A percentile compares a stretch with the other conserved stretches of the same genome.
Evolutionary conservation across 2,888 invertebrate species (phyloP).

Genomic region (Tetanocera ferruginea): DNA sequence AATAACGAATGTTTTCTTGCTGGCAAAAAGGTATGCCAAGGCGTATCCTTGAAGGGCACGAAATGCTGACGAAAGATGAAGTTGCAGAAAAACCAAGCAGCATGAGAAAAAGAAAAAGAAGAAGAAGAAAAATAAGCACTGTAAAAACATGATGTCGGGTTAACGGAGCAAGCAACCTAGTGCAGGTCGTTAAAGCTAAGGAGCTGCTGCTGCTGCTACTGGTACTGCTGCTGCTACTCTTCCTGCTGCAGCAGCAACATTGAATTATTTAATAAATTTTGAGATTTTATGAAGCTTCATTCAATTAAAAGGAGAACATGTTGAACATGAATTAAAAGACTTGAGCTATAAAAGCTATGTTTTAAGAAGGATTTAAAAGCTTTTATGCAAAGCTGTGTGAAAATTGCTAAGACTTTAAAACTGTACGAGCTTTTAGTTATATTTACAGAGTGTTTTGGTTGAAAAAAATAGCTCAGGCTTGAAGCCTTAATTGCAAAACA

Average conservation of each 20-base stretch:
- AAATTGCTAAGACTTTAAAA: no score
- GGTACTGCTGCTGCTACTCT: not conserved
- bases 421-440: not conserved
- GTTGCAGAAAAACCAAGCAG: not conserved
- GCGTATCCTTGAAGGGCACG: not conserved
- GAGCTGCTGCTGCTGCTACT: not conserved
- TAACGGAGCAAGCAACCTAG: not conserved
- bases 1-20: constrained; percentile 57
- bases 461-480: no score
- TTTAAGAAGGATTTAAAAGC: constrained; percentile 14
- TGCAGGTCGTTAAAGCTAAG: not conserved
- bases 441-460: not conserved
- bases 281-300: constrained; percentile 42
- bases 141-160: not conserved
- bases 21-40: constrained; percentile 2
- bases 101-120: not conserved
- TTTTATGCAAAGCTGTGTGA: not conserved
- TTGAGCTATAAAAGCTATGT: constrained; percentile 13
- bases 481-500: no score
- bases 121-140: not conserved
- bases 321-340: constrained; percentile 10
- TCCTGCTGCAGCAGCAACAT: not conserved
- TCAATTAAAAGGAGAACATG: constrained; percentile 47
- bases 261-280: constrained; percentile 52
- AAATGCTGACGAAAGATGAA: not conserved